Base-by-base conservation (phyloP, 2,888 invertebrate genomes). In the Mechanitis messenoides region DNA sequence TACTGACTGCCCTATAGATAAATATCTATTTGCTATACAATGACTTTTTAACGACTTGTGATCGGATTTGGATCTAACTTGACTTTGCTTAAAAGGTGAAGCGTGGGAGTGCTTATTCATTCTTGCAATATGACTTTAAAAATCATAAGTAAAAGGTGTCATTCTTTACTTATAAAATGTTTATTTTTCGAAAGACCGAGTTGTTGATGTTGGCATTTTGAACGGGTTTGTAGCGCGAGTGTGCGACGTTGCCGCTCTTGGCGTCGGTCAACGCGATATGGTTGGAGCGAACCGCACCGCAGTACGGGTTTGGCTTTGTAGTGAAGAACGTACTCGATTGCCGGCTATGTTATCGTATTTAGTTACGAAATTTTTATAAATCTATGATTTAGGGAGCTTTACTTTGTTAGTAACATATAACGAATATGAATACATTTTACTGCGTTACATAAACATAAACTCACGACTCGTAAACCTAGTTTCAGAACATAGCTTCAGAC, bases 181-280 rank as follows among this genome's bases (percentile, higher is more conserved):
- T 62, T 62, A 38, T 62, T 59, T 62, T 62, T 62, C 33, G 55
- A 58, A 55, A 50, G 35, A 53, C 45, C 31, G 33, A 59, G 61
- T 56, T 50, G 59, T 58, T 33, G 11, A 42, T 55, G 12, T 63
- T 60, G 59, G 57, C 56, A 62, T 61, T 59, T 66, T 59, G 59
- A 55, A 53, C 55, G 62, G 55, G 58, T 54, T 42, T 53, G 45
- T 61, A 33, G 53, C 28, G 45, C 56, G 55, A 46, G 55, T 33
- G 60, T 53, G 72, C 72, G 72, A 66, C 66, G 72, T 71, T 71
- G 71, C 71, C 71, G 60, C 64, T 62, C 68, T 61, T 63, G 47
- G 35, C 60, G 50, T 28, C 45, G 56, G 58, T 60, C 59, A 55
- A 58, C 56, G 58, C 58, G 55, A 46, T 46, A 56, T 50, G 45